Conservation (phyloP, 2,888 invertebrate genomes). For the Tryphoninae sp. region DNA sequence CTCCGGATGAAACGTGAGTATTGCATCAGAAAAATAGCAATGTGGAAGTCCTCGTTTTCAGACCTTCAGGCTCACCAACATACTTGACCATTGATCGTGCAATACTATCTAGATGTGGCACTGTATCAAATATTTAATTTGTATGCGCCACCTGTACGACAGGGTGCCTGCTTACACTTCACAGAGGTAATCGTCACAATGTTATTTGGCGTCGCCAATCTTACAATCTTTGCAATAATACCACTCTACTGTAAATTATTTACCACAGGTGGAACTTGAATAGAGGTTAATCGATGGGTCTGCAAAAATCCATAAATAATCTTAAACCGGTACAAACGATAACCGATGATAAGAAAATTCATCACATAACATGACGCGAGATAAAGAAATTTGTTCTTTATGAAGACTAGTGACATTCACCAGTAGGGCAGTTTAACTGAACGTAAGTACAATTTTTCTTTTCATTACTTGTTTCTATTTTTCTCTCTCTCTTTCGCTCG, state of each 20-base stretch:
- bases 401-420: not conserved
- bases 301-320: slow-evolving; percentile 3
- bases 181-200: not conserved
- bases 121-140: not conserved
- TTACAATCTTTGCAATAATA: no score
- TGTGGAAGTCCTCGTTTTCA: slow-evolving; percentile 61
- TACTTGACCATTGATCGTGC: slow-evolving; percentile 29
- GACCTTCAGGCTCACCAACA: slow-evolving; percentile 43
- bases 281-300: not conserved
- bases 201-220: no score
- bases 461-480: not conserved
- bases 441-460: not conserved
- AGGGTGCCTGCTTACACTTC: not conserved
- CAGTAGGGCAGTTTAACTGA: not conserved
- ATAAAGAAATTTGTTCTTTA: not conserved
- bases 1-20: slow-evolving; percentile 43
- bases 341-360: not conserved
- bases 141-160: no score
- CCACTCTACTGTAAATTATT: not conserved
- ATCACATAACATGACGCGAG: not conserved
- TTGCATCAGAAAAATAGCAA: slow-evolving; percentile 64
- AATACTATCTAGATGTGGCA: slow-evolving; percentile 15
- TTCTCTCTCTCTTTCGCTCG: not conserved
- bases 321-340: not conserved
- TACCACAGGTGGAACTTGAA: not conserved